Base-by-base conservation (phyloP, 1,140 invertebrate species). In the Bilobella aurantiaca region DNA sequence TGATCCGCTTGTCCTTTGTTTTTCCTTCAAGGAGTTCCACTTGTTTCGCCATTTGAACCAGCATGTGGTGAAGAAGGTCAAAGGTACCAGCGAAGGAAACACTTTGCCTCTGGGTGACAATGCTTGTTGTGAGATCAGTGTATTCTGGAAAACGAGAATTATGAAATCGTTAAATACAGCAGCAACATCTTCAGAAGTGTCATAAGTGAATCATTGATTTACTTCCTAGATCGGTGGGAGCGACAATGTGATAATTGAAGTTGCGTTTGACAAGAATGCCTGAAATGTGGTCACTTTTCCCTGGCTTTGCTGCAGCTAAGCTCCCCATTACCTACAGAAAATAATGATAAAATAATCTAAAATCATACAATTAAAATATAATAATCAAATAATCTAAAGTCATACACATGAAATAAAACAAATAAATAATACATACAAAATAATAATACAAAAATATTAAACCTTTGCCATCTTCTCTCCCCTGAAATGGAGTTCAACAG, bases 391-490 rank as follows among this genome's bases (percentile, higher is more conserved):
- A n/a, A n/a, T n/a, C n/a, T n/a, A n/a, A n/a, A n/a, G n/a, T n/a
- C n/a, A n/a, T n/a, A n/a, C n/a, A n/a, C n/a, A n/a, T n/a, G n/a
- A n/a, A n/a, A n/a, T n/a, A n/a, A n/a, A n/a, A n/a, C n/a, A n/a
- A n/a, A n/a, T n/a, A n/a, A n/a, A n/a, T n/a, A n/a, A n/a, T n/a
- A n/a, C n/a, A n/a, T n/a, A n/a, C n/a, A n/a, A n/a, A n/a, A n/a
- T n/a, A n/a, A n/a, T n/a, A n/a, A n/a, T n/a, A 8, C n/a, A 12
- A 12, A 56, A 16, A 25, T 29, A 5, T 14, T 69, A 58, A 60
- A 94, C 91, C 82, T 98, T 99, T 0, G 96, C 95, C 14, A 93
- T 96, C 79, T 96, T 98, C 77, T 99, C 96, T 21, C 96, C 96
- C 49, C 93, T 79, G 77, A 99, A 99, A 75, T 93, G 88, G 27